Evolutionary conservation across 2,888 invertebrate species (phyloP), one percentile per base, ranked within the genome.

Genomic region (Leptopterna dolabrata): DNA sequence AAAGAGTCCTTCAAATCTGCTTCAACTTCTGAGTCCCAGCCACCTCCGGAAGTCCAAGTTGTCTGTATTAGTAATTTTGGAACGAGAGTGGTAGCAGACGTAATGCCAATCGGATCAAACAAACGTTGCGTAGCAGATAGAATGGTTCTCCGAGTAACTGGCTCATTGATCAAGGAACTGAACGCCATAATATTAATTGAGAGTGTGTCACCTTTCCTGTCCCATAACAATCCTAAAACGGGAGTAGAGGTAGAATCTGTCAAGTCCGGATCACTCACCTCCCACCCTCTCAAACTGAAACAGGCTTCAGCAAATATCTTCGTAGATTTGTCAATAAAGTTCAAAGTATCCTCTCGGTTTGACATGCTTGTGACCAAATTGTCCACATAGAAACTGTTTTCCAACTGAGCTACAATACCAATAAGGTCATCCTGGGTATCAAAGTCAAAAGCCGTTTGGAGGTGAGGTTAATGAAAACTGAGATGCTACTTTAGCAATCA

Each of bases 351-450:
- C 45, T 43, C 6, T 9, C 14, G 2, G 27, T 3, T 24, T 19
- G 16, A 6, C 13, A 83, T 6, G 29, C 63, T 63, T 16, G 63
- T 30, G 13, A 36, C 83, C 19, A 29, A 19, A 27, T 83, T 83
- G 70, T 83, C 83, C 3, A 63, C 83, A 83, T 83, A 83, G 63
- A 83, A 70, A 70, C 83, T 83, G 2, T 29, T 83, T 19, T 70
- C 29, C 63, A 83, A n/a, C 84, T 71, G 71, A 4, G 13, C 0
- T 7, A 82, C 11, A 7, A n/a, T 13, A n/a, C 9, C n/a, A n/a
- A 16, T 14, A 24, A n/a, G 6, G 14, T 82, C 81, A 13, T 13
- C 14, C 13, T 14, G 13, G 0, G n/a, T n/a, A n/a, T n/a, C n/a
- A n/a, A n/a, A n/a, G n/a, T n/a, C n/a, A n/a, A n/a, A n/a, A n/a